A percentile compares a stretch with the other conserved stretches of the same genome.
Evolutionary conservation across 2,888 invertebrate genomes (phyloP).

Genomic region (Pheosia tremula): DNA sequence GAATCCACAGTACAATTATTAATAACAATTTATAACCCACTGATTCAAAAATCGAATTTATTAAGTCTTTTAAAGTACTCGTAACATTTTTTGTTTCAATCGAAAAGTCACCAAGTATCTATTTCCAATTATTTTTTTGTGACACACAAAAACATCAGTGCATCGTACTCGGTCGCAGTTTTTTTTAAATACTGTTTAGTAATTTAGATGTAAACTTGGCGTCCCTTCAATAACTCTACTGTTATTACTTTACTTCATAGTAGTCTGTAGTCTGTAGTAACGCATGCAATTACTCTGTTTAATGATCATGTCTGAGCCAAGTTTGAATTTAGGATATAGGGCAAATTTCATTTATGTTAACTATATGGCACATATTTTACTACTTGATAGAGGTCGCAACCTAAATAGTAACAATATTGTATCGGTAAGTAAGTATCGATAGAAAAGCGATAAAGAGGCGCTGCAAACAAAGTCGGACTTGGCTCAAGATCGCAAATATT

Average conservation of each 20-base stretch:
- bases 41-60: neutral
- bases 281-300: constrained; percentile 29
- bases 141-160: neutral
- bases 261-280: constrained; percentile 9
- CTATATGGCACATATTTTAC: neutral
- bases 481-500: too few species aligned
- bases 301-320: constrained; percentile 24
- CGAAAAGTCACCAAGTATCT: too few species aligned
- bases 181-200: neutral
- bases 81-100: too few species aligned
- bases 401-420: too few species aligned
- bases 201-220: constrained; percentile 21
- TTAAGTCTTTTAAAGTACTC: too few species aligned
- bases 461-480: too few species aligned
- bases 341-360: neutral
- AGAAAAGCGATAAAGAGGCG: too few species aligned
- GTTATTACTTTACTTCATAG: constrained; percentile 5
- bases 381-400: neutral
- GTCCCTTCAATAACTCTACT: constrained; percentile 16
- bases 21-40: neutral
- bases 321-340: constrained; percentile 16
- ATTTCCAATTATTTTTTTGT: neutral
- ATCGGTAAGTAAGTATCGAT: too few species aligned
- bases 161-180: neutral
- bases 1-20: neutral